phyloP scores from a whole-genome alignment of 2,113 vertebrate species.

The Pseudonaja textilis region DNA sequence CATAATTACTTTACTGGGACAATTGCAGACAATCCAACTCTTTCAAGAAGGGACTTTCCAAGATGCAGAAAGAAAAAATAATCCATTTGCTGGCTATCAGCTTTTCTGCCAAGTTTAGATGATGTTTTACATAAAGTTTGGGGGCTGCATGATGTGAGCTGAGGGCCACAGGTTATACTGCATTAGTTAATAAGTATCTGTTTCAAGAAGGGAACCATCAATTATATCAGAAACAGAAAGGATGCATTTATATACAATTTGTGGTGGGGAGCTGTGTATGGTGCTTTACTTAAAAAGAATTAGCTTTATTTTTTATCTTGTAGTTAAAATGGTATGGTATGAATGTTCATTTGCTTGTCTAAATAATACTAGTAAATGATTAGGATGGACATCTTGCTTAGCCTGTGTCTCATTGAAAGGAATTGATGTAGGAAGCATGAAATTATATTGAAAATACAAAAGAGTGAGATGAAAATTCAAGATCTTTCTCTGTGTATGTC shows the following conservation, averaged over 20 bases:
- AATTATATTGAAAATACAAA: conserved; percentile 5
- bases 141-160: not conserved
- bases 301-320: conserved; percentile 27
- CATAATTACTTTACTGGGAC: not conserved
- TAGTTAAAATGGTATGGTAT: conserved; percentile 26
- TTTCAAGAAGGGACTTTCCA: conserved; percentile 19
- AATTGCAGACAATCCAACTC: conserved; percentile 3
- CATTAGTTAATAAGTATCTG: not conserved
- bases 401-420: conserved; percentile 23
- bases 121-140: not conserved
- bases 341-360: conserved; percentile 8
- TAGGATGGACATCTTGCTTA: conserved; percentile 18
- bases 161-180: not conserved
- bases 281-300: not conserved
- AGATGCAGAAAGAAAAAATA: conserved; percentile 3
- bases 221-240: not conserved
- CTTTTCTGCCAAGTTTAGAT: conserved; percentile 6
- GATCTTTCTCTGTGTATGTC: conserved; percentile 10
- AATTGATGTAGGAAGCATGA: conserved; percentile 26
- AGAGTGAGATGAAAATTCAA: conserved; percentile 32
- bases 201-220: not conserved
- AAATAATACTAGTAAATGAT: conserved; percentile 17
- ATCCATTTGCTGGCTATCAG: conserved; percentile 21
- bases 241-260: not conserved
- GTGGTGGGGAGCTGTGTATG: not conserved